Evolutionary conservation across 64 coral and sea anemone genomes (phyloP).

Genomic region (Stichodactyla helianthus): DNA sequence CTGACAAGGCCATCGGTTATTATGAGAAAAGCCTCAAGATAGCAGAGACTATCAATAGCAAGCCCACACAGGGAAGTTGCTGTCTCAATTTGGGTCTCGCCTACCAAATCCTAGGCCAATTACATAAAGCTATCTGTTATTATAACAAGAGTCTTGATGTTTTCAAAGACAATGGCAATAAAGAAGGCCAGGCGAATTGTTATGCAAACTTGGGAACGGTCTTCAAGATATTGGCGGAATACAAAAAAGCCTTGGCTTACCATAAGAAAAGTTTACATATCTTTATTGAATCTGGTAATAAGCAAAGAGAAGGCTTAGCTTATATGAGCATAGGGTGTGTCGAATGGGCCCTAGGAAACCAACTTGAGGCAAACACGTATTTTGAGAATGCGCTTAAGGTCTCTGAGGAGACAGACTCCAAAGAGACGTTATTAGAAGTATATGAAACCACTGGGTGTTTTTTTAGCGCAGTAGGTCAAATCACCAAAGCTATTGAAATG

Average conservation of each 20-base stretch:
- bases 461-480: neutral
- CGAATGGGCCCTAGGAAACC: neutral
- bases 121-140: neutral
- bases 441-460: neutral
- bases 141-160: conserved; percentile 6
- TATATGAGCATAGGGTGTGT: neutral
- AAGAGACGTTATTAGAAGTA: no score
- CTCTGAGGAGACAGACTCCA: no score
- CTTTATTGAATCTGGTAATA: neutral
- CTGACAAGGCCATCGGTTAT: neutral
- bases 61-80: neutral
- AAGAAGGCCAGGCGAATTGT: neutral
- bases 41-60: neutral
- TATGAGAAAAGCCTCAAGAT: neutral
- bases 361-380: neutral
- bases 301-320: neutral
- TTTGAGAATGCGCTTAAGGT: no score
- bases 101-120: neutral
- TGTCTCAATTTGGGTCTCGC: conserved; percentile 8
- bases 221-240: neutral
- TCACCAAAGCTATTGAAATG: neutral
- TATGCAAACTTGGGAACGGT: conserved; percentile 28
- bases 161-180: neutral
- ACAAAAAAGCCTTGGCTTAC: neutral
- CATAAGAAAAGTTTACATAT: conserved; percentile 8